Percentiles rank a stretch among this genome's conserved stretches.
Conservation (phyloP, 1,140 invertebrate genomes). For the Drosophila busckii region DNA sequence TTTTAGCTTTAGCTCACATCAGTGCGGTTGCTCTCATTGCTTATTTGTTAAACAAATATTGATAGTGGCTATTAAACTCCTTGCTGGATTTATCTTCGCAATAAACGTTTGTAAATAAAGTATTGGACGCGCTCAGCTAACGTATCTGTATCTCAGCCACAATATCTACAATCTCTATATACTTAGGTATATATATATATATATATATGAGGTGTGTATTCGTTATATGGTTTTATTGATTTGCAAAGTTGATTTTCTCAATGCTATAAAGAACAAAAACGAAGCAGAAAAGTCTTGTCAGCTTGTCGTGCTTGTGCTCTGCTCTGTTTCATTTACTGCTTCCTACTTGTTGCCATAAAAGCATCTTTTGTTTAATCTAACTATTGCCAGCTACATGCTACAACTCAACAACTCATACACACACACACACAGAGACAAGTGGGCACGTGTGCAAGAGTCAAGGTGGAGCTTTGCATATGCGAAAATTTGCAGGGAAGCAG, state of each 20-base stretch:
- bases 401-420: conserved; percentile 33
- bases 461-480: background rate
- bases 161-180: conserved; percentile 1
- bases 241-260: conserved; percentile 47
- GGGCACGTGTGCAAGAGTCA: conserved; percentile 12
- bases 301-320: conserved; percentile 23
- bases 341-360: conserved; percentile 17
- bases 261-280: conserved; percentile 18
- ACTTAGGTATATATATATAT: conserved; percentile 8
- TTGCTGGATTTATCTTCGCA: conserved; percentile 58
- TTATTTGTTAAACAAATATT: conserved; percentile 70
- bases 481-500: conserved; percentile 7
- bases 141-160: background rate
- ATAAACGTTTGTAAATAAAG: conserved; percentile 46
- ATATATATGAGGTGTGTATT: background rate
- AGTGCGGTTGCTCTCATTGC: conserved; percentile 30
- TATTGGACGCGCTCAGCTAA: conserved; percentile 22
- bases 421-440: too few species aligned
- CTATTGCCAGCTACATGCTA: conserved; percentile 53
- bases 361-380: conserved; percentile 38
- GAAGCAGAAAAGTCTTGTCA: background rate
- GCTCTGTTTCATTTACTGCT: conserved; percentile 45
- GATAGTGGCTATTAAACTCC: conserved; percentile 55
- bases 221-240: conserved; percentile 47
- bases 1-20: conserved; percentile 2